Evolutionary conservation across 1,140 invertebrate species (phyloP).

Genomic region (Bombus picipes): DNA sequence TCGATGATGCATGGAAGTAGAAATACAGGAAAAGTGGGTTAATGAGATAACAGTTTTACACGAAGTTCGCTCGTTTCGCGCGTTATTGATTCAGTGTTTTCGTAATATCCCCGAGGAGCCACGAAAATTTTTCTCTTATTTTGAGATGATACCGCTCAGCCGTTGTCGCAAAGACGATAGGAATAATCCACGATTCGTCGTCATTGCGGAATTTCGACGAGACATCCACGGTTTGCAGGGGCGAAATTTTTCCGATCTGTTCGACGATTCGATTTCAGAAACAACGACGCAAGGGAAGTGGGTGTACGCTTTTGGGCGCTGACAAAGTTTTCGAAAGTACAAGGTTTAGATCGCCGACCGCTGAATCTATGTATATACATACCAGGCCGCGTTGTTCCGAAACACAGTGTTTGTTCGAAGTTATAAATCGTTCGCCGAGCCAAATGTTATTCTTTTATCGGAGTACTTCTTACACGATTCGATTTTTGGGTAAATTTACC

Average conservation of each 20-base stretch:
- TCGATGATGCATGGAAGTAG: neutral
- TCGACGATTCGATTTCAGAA: conserved; percentile 27
- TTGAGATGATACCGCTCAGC: no score
- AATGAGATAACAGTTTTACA: conserved; percentile 19
- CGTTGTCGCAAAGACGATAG: neutral
- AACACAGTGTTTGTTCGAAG: conserved; percentile 2
- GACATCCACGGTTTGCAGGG: neutral
- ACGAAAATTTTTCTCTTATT: neutral
- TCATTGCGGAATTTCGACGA: no score
- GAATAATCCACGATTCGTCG: neutral
- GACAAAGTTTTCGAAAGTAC: conserved; percentile 9
- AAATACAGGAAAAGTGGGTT: conserved; percentile 9
- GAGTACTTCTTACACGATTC: no score
- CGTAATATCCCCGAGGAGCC: neutral
- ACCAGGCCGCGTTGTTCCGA: neutral
- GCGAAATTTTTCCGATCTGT: conserved; percentile 30
- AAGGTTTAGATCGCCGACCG: conserved; percentile 5
- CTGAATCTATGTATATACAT: neutral
- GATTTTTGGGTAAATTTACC: neutral
- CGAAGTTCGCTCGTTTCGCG: neutral
- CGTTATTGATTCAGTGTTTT: conserved; percentile 2
- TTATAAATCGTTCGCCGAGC: neutral
- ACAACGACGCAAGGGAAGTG: neutral
- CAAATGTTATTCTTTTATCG: neutral
- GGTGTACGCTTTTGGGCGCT: neutral